Evolutionary conservation across 1,140 invertebrate genomes (phyloP).

Genomic region (Diorhabda elongata): DNA sequence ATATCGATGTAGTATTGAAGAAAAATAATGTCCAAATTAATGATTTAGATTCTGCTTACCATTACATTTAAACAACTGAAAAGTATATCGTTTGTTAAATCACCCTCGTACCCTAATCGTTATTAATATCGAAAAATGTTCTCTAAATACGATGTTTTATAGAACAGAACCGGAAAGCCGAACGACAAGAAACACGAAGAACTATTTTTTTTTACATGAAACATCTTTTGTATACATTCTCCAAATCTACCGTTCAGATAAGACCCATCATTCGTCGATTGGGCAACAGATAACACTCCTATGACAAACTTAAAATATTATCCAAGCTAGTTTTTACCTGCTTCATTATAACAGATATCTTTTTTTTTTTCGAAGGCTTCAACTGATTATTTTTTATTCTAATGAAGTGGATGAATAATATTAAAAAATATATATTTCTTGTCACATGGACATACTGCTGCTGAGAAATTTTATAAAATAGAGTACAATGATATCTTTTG

Average conservation of each 20-base stretch:
- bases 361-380: conserved; percentile 1
- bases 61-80: no score
- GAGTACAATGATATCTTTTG: no score
- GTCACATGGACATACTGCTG: neutral
- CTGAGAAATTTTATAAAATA: neutral
- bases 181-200: neutral
- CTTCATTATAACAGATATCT: conserved; percentile 2
- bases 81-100: no score
- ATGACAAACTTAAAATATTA: conserved; percentile 3
- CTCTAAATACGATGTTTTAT: neutral
- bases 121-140: no score
- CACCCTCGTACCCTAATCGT: no score
- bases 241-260: neutral
- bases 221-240: conserved; percentile 2
- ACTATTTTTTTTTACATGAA: conserved; percentile 1
- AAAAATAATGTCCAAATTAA: no score
- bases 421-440: neutral
- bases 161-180: neutral
- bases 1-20: no score
- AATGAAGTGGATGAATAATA: conserved; percentile 1
- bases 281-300: neutral
- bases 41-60: no score
- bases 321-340: neutral
- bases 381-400: conserved; percentile 3
- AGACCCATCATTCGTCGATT: neutral